Conservation (phyloP, 1,140 invertebrate species). For the Drosophila nasuta region DNA sequence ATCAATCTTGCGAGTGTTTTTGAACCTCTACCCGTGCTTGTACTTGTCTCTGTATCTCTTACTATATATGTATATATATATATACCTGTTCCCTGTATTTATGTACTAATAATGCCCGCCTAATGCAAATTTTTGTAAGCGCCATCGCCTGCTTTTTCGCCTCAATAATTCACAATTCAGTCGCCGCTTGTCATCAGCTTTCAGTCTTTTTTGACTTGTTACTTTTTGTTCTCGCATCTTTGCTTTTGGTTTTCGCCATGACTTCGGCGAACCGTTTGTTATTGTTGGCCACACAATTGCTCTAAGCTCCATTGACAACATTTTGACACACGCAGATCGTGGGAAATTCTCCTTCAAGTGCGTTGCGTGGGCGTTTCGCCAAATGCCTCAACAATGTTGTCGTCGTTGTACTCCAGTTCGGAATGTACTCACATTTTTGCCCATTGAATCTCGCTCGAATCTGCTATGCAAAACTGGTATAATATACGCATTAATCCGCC, state of each 20-base stretch:
- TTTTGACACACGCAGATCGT: slow-evolving; percentile 47
- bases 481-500: slow-evolving; percentile 30
- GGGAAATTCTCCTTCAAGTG: slow-evolving; percentile 44
- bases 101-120: slow-evolving; percentile 4
- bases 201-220: not conserved
- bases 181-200: slow-evolving; percentile 39
- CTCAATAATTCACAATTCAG: slow-evolving; percentile 16
- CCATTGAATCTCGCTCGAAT: not conserved
- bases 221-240: slow-evolving; percentile 2
- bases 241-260: slow-evolving; percentile 18
- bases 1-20: slow-evolving; percentile 40
- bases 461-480: slow-evolving; percentile 14
- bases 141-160: slow-evolving; percentile 18
- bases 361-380: slow-evolving; percentile 14
- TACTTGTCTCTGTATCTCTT: not conserved
- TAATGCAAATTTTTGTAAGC: slow-evolving; percentile 59
- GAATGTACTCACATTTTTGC: not conserved
- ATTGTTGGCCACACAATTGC: slow-evolving; percentile 17
- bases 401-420: not conserved
- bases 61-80: not conserved
- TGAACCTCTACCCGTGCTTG: slow-evolving; percentile 31
- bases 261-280: slow-evolving; percentile 32
- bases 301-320: slow-evolving; percentile 27
- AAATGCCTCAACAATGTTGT: slow-evolving; percentile 7
- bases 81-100: slow-evolving; percentile 5